Base-by-base conservation (phyloP, 2,888 invertebrate genomes). In the Sipha maydis region DNA sequence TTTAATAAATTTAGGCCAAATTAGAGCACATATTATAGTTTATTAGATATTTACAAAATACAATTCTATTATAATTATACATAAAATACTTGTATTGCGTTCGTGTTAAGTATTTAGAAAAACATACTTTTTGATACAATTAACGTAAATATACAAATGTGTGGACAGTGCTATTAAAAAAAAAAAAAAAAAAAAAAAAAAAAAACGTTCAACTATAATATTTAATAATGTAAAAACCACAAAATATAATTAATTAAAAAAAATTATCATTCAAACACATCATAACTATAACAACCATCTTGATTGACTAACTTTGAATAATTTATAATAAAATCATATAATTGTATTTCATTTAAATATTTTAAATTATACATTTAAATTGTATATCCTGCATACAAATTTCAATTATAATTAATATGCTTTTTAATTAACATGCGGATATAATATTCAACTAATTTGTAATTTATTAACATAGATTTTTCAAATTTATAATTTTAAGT, bases 41-140 rank as follows among this genome's bases (percentile, higher is more conserved):
- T 54, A 54, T 77, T 77, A 28, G 21, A 77, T 28, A 77, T 77
- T 77, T 54, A 77, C 54, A 77, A 77, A 54, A 21, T 31, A 77
- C 19, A 54, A 77, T 31, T 21, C 0, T 77, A 48, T 48, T 48
- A 48, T 14, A 48, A 41, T 61, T 21, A 21, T 76, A 48, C 48
- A 31, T 21, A 7, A 28, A 77, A 77, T 48, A 48, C 14, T 77
- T 21, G 19, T 9, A 54, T 31, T 11, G 17, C 28, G 19, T 77
- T 5, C 21, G 19, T 77, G 21, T 21, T n/a, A 77, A 31, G 25
- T 48, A 77, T 28, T 31, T 21, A 54, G 28, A 19, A 54, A 77
- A 54, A 77, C 48, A 9, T 48, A 28, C 28, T 9, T 9, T 54
- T 31, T 19, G 28, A 48, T 77, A 77, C 28, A 48, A 77, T 77